Conservation (phyloP, 2,797 vertebrate genomes). For the Chanos chanos region DNA sequence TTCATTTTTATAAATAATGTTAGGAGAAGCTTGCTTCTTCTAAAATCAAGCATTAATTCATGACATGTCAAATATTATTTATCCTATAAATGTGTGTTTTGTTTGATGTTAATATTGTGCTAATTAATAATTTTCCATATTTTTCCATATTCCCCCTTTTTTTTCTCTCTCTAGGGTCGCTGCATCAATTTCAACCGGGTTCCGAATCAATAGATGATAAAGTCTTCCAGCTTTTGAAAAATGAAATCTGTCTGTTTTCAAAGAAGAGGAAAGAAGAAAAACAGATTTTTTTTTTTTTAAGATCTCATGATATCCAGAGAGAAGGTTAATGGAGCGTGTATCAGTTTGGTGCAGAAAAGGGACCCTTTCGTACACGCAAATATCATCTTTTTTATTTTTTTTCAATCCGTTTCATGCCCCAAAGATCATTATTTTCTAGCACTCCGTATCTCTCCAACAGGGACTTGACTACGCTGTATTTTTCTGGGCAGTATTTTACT, state of each 20-base stretch:
- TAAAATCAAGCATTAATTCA: no score
- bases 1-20: no score
- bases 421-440: slow-evolving; percentile 1
- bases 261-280: slow-evolving; percentile 9
- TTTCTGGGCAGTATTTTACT: neutral
- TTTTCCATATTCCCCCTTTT: no score
- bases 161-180: slow-evolving; percentile 76
- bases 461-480: neutral
- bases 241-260: slow-evolving; percentile 9
- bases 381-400: slow-evolving; percentile 17
- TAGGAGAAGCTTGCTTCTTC: no score
- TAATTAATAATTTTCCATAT: no score
- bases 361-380: slow-evolving; percentile 16
- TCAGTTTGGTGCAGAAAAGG: slow-evolving; percentile 22
- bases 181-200: slow-evolving; percentile 92
- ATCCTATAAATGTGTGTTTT: no score
- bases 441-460: slow-evolving; percentile 9
- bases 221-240: neutral
- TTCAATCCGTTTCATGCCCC: slow-evolving; percentile 4
- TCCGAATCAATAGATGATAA: slow-evolving; percentile 63
- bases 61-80: no score
- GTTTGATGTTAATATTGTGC: neutral
- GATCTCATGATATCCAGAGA: slow-evolving; percentile 34
- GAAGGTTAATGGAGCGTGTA: slow-evolving; percentile 39
- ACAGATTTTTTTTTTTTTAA: slow-evolving; percentile 24